Percentiles rank a stretch among this genome's conserved stretches.
These are phyloP conservation scores for Vandiemenella viatica DNA, from an alignment of 2,888 invertebrate genomes.

Conservation along the genomic window DNA sequence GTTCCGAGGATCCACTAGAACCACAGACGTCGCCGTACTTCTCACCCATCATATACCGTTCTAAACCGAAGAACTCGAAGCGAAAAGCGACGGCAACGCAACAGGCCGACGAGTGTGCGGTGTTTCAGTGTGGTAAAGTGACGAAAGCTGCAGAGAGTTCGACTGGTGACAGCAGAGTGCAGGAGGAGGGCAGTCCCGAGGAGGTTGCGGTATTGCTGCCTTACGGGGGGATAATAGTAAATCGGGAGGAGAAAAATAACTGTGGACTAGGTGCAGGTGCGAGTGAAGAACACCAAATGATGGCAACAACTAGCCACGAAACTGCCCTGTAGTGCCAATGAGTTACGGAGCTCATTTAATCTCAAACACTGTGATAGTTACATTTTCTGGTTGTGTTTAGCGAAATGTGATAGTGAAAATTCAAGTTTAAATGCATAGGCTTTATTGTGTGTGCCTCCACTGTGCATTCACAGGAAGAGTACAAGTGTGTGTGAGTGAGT, in stretches of 20 bases:
- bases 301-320: constrained; percentile 24
- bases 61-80: too few relatives aligned
- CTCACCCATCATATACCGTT: constrained; percentile 13
- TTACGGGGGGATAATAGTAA: too few relatives aligned
- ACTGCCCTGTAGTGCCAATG: constrained; percentile 28
- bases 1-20: constrained; percentile 7
- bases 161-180: not conserved
- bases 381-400: too few relatives aligned
- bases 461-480: too few relatives aligned
- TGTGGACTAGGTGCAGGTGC: too few relatives aligned
- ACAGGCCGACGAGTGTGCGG: constrained; percentile 10
- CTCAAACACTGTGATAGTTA: not conserved
- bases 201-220: constrained; percentile 1
- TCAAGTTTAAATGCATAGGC: too few relatives aligned
- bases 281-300: too few relatives aligned
- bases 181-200: not conserved
- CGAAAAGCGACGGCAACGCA: not conserved
- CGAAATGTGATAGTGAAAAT: too few relatives aligned
- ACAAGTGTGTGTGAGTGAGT: too few relatives aligned
- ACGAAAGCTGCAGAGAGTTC: not conserved
- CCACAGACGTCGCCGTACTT: constrained; percentile 18
- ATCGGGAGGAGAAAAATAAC: too few relatives aligned
- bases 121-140: constrained; percentile 9
- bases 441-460: too few relatives aligned
- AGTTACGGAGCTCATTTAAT: not conserved